These are phyloP conservation scores for Ophioderma brevispina DNA, from an alignment of 35 echinoderm and acorn worm species.

Conservation along the genomic window DNA sequence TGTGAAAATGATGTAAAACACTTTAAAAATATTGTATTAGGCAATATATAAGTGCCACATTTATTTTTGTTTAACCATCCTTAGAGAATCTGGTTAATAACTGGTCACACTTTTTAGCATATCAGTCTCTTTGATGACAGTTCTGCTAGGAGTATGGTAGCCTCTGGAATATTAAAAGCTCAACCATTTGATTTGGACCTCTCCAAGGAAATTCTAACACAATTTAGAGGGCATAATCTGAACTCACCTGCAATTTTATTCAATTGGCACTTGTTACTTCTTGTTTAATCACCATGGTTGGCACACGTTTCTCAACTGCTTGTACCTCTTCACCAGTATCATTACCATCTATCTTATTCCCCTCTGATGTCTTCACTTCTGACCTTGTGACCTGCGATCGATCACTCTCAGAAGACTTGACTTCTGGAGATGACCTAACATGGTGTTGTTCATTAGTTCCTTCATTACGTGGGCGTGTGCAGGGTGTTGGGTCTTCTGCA, in stretches of 20 bases:
- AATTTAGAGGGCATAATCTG: background rate
- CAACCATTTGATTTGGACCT: background rate
- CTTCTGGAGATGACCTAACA: background rate
- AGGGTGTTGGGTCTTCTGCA: background rate
- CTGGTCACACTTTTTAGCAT: background rate
- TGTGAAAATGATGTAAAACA: no score
- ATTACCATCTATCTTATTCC: no score
- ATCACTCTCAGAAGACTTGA: background rate
- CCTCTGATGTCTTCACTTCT: no score
- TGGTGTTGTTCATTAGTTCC: background rate
- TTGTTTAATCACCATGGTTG: background rate
- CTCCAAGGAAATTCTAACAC: background rate
- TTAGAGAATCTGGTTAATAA: background rate
- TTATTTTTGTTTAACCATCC: no score
- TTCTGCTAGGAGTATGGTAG: background rate
- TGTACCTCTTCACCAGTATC: background rate
- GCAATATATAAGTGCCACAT: no score
- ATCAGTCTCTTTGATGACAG: background rate
- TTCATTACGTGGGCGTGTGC: background rate
- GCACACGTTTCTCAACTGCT: background rate
- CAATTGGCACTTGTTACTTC: constrained; percentile 8
- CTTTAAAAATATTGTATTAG: no score
- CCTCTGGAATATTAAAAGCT: background rate
- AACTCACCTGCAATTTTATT: background rate
- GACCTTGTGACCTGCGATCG: no score